Evolutionary conservation across 1,140 invertebrate genomes (phyloP).

Genomic region (Brachionus calyciflorus): DNA sequence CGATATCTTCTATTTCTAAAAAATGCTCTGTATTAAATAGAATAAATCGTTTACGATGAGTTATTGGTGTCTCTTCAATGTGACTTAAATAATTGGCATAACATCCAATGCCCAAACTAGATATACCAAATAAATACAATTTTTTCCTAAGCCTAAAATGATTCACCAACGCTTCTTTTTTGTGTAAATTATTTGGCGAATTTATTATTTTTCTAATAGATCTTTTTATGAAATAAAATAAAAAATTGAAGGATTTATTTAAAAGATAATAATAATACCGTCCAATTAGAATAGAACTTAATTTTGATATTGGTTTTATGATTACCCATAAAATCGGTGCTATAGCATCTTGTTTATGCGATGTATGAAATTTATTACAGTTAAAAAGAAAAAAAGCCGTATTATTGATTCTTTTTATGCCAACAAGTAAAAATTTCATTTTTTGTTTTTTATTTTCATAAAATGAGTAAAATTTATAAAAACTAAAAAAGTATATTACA

Average conservation of each 20-base stretch:
- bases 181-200: background rate
- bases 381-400: too few species aligned
- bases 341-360: background rate
- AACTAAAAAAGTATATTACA: too few species aligned
- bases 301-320: slow-evolving; percentile 20
- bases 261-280: background rate
- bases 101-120: background rate
- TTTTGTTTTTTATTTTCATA: too few species aligned
- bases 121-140: background rate
- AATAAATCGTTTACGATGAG: slow-evolving; percentile 63
- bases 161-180: background rate
- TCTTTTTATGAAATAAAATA: background rate
- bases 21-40: slow-evolving; percentile 63
- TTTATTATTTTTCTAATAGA: background rate
- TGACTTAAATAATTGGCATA: slow-evolving; percentile 62
- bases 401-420: too few species aligned
- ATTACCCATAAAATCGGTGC: slow-evolving; percentile 6
- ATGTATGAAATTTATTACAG: background rate
- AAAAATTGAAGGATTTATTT: background rate
- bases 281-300: slow-evolving; percentile 9
- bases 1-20: slow-evolving; percentile 56
- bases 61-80: slow-evolving; percentile 63
- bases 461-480: too few species aligned
- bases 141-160: background rate
- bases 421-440: too few species aligned